Conservation (phyloP, 2,797 vertebrate genomes). For the Microctenopoma stevenorrisi region DNA sequence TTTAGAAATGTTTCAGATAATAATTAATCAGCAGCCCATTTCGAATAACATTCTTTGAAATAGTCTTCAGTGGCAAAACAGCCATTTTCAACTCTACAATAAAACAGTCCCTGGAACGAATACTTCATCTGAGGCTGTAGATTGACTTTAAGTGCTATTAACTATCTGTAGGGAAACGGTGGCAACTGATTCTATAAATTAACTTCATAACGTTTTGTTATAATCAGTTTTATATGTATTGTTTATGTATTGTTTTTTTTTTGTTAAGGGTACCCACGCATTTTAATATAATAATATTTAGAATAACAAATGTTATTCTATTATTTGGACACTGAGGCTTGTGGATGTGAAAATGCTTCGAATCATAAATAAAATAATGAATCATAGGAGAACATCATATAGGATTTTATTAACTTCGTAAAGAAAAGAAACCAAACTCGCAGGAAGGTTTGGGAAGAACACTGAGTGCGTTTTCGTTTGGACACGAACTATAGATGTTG, state of each 20-base stretch:
- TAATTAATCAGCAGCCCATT: background rate
- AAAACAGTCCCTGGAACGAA: background rate
- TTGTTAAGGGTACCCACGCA: no score
- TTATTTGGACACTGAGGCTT: background rate
- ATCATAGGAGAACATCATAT: background rate
- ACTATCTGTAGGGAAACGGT: accelerated
- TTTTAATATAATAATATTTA: background rate
- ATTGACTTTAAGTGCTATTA: no score
- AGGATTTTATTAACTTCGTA: background rate
- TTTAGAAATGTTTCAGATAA: background rate
- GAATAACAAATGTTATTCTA: no score
- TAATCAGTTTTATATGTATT: background rate
- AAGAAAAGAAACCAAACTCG: background rate
- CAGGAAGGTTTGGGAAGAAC: background rate
- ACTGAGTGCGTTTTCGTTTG: background rate
- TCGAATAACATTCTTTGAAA: background rate
- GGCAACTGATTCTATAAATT: background rate
- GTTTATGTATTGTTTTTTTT: background rate
- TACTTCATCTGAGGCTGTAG: no score
- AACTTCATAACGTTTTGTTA: background rate
- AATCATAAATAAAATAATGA: background rate
- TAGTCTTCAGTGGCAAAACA: background rate
- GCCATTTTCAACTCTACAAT: background rate
- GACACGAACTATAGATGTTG: background rate
- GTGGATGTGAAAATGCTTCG: background rate